These are phyloP conservation scores for Tribolium castaneum DNA, from an alignment of 1,140 invertebrate genomes.

Conservation along the genomic window DNA sequence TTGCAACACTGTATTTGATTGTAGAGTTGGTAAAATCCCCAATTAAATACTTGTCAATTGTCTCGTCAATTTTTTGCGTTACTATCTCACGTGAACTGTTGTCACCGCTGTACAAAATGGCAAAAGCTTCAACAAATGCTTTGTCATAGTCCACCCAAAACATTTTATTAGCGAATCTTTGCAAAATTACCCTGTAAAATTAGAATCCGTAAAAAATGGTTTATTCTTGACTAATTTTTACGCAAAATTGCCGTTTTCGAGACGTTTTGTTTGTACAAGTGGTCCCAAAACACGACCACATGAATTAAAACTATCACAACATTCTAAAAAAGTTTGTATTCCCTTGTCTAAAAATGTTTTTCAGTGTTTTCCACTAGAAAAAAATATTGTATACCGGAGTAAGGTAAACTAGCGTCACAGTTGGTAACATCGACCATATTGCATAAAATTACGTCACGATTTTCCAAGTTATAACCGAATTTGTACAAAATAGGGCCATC, in stretches of 20 bases:
- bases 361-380: not conserved
- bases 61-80: constrained; percentile 14
- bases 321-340: constrained; percentile 43
- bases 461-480: constrained; percentile 45
- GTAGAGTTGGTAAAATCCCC: not conserved
- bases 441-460: constrained; percentile 32
- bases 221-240: constrained; percentile 3
- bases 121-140: constrained; percentile 41
- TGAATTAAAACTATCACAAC: constrained; percentile 37
- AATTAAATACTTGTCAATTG: constrained; percentile 3
- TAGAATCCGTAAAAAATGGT: not conserved
- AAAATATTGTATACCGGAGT: not conserved
- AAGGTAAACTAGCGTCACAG: constrained; percentile 43
- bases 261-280: constrained; percentile 24
- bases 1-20: not conserved
- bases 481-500: constrained; percentile 39
- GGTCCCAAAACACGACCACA: constrained; percentile 43
- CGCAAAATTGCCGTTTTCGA: constrained; percentile 3
- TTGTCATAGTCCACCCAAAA: constrained; percentile 22
- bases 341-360: constrained; percentile 36
- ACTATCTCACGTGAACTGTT: constrained; percentile 3
- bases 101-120: constrained; percentile 31
- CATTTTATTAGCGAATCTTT: constrained; percentile 16
- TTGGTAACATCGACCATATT: constrained; percentile 18
- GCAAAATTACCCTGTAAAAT: constrained; percentile 17